Conservation (phyloP, 2,797 vertebrate genomes). For the Gobionotothen gibberifrons region DNA sequence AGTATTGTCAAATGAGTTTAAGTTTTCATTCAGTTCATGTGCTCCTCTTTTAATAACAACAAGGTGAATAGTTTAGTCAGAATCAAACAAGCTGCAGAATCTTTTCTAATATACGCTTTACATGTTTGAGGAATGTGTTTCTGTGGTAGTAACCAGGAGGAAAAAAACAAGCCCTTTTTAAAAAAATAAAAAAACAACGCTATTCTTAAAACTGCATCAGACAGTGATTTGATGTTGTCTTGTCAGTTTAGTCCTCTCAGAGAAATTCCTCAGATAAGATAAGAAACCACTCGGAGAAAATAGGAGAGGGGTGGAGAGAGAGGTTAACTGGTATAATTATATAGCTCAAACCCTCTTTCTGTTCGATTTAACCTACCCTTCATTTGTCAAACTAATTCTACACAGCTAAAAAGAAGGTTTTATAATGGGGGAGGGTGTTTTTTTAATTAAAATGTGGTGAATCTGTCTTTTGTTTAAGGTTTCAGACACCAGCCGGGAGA, state of each 20-base stretch:
- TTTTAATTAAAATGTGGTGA: neutral
- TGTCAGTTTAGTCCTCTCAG: conserved; percentile 32
- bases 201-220: neutral
- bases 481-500: conserved; percentile 54
- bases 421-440: neutral
- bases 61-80: neutral
- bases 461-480: conserved; percentile 44
- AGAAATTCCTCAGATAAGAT: conserved; percentile 75
- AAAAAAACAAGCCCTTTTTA: too few species aligned
- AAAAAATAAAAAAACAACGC: too few species aligned
- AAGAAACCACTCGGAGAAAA: conserved; percentile 63
- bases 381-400: conserved; percentile 7
- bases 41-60: neutral
- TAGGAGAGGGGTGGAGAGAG: conserved; percentile 31
- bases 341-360: conserved; percentile 23
- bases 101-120: neutral
- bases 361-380: neutral
- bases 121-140: neutral
- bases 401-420: neutral
- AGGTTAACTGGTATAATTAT: conserved; percentile 25
- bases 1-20: neutral
- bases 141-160: neutral
- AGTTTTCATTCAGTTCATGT: neutral
- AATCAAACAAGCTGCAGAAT: neutral
- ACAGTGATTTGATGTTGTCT: conserved; percentile 11